A percentile compares a stretch with the other conserved stretches of the same genome.
These are phyloP conservation scores for Acanthurus lineatus DNA, from an alignment of 2,797 vertebrate species.

Conservation along the genomic window DNA sequence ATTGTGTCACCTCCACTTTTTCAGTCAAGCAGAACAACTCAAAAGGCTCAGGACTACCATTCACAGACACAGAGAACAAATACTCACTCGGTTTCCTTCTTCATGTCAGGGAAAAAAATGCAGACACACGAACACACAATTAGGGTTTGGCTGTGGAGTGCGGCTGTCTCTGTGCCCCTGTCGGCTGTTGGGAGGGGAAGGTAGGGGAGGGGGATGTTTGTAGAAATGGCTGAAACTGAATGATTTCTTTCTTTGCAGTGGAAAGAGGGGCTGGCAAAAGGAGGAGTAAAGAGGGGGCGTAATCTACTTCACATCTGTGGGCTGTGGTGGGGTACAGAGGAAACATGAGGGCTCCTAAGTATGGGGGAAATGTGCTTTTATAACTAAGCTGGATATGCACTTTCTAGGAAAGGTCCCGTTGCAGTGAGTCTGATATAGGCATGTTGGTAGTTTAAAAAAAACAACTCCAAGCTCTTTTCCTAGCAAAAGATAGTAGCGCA, in stretches of 20 bases:
- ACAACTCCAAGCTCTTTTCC: not conserved
- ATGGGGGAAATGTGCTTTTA: conserved; percentile 46
- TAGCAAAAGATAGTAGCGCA: too few relatives aligned
- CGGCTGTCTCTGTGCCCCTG: conserved; percentile 72
- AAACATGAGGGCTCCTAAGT: conserved; percentile 43
- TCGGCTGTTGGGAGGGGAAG: conserved; percentile 69
- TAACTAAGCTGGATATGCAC: conserved; percentile 48
- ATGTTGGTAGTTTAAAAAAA: not conserved
- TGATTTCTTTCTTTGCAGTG: conserved; percentile 84
- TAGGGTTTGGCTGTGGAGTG: conserved; percentile 75
- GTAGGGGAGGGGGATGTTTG: conserved; percentile 67
- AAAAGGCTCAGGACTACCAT: conserved; percentile 44
- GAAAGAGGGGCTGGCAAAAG: conserved; percentile 70
- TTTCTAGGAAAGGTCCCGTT: conserved; percentile 24
- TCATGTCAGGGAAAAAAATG: conserved; percentile 74
- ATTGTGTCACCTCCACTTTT: conserved; percentile 58
- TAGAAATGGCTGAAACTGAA: conserved; percentile 78
- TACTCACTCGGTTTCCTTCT: conserved; percentile 68
- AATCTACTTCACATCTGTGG: conserved; percentile 86
- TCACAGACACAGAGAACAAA: conserved; percentile 67
- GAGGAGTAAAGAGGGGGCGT: conserved; percentile 62
- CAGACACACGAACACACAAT: conserved; percentile 69
- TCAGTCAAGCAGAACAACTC: conserved; percentile 42
- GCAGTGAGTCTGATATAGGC: conserved; percentile 7
- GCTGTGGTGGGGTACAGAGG: conserved; percentile 63